Conservation (phyloP, 2,888 invertebrate species). For the Ramazzottius varieornatus region DNA sequence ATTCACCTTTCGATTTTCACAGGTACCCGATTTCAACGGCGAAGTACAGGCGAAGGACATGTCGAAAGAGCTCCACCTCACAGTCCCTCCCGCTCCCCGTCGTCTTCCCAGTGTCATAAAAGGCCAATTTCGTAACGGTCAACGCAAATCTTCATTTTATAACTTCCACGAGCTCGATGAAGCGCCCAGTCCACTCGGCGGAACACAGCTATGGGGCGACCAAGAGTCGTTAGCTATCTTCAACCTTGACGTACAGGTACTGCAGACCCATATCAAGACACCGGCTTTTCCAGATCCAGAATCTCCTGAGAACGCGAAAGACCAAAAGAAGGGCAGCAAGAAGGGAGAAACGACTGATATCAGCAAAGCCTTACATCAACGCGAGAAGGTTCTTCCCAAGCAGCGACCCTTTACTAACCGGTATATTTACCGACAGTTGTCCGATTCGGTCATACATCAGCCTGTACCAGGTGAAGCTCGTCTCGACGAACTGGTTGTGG, state of each 20-base stretch:
- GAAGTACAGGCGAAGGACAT: neutral
- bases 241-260: too few species aligned
- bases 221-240: neutral
- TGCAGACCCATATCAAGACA: neutral
- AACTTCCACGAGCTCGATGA: neutral
- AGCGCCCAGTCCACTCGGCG: neutral
- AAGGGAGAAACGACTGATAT: neutral
- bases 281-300: neutral
- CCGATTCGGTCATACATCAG: neutral
- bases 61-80: neutral
- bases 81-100: neutral
- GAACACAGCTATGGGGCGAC: neutral
- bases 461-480: neutral
- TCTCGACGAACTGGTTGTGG: neutral
- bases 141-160: neutral
- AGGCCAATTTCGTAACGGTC: neutral
- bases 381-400: neutral
- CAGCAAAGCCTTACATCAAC: neutral
- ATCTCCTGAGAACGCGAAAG: neutral
- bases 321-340: neutral
- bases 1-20: too few species aligned
- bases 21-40: neutral
- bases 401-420: constrained; percentile 1
- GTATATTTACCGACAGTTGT: neutral
- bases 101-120: neutral